A percentile compares a stretch with the other conserved stretches of the same genome.
Evolutionary conservation across 2,797 vertebrate species (phyloP).

Genomic region (Peromyscus melanophrys): DNA sequence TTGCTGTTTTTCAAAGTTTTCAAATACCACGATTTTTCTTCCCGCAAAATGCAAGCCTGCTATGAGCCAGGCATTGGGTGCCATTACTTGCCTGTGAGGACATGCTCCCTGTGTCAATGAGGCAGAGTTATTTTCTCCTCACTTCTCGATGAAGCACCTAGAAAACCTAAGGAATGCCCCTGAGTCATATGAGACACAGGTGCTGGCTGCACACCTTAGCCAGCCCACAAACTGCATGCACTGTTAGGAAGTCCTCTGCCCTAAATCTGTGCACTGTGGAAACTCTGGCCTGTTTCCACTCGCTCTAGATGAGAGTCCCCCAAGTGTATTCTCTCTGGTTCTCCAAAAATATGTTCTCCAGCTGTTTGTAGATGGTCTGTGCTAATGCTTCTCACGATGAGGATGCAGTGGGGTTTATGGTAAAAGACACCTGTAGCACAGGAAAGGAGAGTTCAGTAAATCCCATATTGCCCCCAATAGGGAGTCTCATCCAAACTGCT

Average conservation of each 20-base stretch:
- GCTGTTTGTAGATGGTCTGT: neutral
- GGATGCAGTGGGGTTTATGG: neutral
- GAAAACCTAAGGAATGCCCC: neutral
- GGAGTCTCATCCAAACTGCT: constrained; percentile 60
- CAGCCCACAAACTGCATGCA: neutral
- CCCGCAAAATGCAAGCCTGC: neutral
- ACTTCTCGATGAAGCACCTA: neutral
- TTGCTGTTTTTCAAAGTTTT: constrained; percentile 49
- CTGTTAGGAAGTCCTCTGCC: neutral
- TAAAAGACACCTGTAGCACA: neutral
- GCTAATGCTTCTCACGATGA: neutral
- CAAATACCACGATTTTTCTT: neutral
- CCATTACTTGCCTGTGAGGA: neutral
- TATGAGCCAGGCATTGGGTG: neutral
- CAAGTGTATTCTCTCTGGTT: neutral
- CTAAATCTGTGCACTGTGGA: neutral
- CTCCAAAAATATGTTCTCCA: neutral
- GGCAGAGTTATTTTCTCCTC: neutral
- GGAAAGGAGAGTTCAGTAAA: constrained; percentile 22
- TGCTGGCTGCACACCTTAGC: neutral
- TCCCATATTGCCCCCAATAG: constrained; percentile 22
- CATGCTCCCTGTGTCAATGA: neutral
- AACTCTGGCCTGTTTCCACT: neutral
- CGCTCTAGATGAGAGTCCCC: neutral
- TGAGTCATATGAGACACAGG: neutral